Conservation (phyloP, 1,140 invertebrate species). For the Geopemphigus sp. region DNA sequence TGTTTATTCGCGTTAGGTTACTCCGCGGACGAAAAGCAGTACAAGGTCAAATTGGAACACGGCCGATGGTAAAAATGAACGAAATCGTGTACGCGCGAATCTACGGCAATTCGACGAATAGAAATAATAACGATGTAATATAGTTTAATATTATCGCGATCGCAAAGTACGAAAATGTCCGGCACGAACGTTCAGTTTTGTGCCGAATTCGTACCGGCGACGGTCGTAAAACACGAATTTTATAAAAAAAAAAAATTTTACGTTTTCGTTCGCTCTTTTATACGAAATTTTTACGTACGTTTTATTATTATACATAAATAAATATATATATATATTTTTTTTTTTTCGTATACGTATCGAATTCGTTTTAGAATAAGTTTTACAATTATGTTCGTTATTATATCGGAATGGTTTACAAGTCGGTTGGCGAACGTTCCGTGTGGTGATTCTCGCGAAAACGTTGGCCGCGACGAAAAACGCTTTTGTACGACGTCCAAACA, state of each 20-base stretch:
- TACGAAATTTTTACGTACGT: conserved; percentile 27
- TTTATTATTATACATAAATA: too few species aligned
- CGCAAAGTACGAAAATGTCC: neutral
- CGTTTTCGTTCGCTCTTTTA: conserved; percentile 3
- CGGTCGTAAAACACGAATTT: neutral
- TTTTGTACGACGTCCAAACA: too few species aligned
- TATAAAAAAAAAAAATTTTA: conserved; percentile 14
- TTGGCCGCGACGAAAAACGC: too few species aligned
- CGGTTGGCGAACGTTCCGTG: too few species aligned
- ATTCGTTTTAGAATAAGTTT: conserved; percentile 1
- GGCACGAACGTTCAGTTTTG: neutral
- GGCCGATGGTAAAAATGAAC: conserved; percentile 4
- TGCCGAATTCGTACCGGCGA: neutral
- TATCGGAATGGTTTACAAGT: too few species aligned
- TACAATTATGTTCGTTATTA: too few species aligned
- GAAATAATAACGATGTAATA: too few species aligned
- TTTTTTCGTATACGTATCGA: neutral
- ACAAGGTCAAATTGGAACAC: conserved; percentile 18
- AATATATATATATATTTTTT: too few species aligned
- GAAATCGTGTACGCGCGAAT: too few species aligned
- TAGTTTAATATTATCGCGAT: neutral
- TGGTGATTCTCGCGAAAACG: too few species aligned
- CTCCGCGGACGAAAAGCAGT: conserved; percentile 1
- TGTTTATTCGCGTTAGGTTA: neutral
- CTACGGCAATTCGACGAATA: too few species aligned